Evolutionary conservation across 1,140 invertebrate species (phyloP), one percentile per base, ranked within the genome.

Genomic region (fruit fly (Drosophila melanogaster)): DNA sequence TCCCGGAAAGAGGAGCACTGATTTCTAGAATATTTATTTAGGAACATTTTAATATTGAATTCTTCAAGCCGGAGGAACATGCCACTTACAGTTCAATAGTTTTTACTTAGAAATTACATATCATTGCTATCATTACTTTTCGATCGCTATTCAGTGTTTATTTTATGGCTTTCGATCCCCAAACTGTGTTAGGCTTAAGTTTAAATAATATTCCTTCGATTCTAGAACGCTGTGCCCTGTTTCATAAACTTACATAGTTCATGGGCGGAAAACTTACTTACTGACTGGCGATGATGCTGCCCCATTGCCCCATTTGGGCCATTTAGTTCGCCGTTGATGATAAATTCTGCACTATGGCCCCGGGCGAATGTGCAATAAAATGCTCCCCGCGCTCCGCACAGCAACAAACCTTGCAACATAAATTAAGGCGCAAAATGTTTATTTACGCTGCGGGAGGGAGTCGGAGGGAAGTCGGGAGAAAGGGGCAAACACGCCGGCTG

Each of bases 381-480:
- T 86, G 60, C 74, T 81, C 80, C 85, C 77, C 64, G 67, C 77
- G 75, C 69, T 75, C 24, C 56, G 53, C 66, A 65, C 62, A 64
- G 61, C 66, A 64, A 72, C 74, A 55, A 62, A 44, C 49, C 50
- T 67, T 69, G 62, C 66, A 73, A 79, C 79, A 87, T 87, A 86
- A 86, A 86, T 87, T 86, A 76, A 83, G 87, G 64, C 64, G 75
- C 80, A 83, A 87, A 86, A 83, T 86, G 83, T 86, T 87, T 87
- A 87, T 87, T 86, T 87, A 79, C 79, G 76, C 66, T 50, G 44
- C 47, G 75, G 73, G 44, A 70, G 73, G 44, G 47, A 5, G 17
- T 0, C 1, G 4, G 30, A 1, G 24, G 17, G 33, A 19, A 43
- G 24, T 24, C 14, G n/a, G 61, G 40, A 14, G 33, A 44, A 19